Evolutionary conservation across 2,797 vertebrate species (phyloP), one percentile per base, ranked within the genome.

Genomic region (Delichon dasypus): DNA sequence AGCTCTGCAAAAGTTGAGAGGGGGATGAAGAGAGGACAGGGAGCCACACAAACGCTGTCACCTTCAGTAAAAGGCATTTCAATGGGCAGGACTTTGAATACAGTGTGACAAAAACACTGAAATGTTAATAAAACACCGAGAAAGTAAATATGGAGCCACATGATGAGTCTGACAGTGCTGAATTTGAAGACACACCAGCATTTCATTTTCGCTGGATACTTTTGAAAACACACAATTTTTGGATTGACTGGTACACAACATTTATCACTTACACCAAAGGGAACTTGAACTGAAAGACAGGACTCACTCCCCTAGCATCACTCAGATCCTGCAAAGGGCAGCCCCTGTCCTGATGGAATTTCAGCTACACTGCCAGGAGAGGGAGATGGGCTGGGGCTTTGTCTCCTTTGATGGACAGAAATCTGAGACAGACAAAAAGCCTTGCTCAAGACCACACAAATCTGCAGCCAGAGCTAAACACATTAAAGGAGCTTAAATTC

Each of bases 101-200:
- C 1, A 11, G 0, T 40, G 30, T 9, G 27, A 57, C 20, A 72
- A 88, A 83, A 77, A 34, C 0, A 65, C 0, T 65, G 42, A 54
- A 34, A 42, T 38, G 5, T 7, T 7, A 61, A 36, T 7, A 40
- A 65, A 80, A 66, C 9, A 50, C 0, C 38, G 12, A 9, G 13
- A 44, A 80, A 77, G 77, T 8, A 88, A 84, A 68, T 5, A 50
- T 0, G 2, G 42, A 91, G 51, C 3, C 26, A 57, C 2, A 4
- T 5, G 23, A 6, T 4, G 18, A 27, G n/a, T 50, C 22, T 47
- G 30, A 50, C 4, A 34, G 14, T 21, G 26, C 34, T 58, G 34
- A 51, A 22, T 75, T 44, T 25, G 34, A 45, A 68, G 48, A 72
- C 45, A 54, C 12, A 50, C 4, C 34, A 78, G 44, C 27, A 25